Conservation (phyloP, 2,888 invertebrate genomes). For the Leistus spinibarbis region DNA sequence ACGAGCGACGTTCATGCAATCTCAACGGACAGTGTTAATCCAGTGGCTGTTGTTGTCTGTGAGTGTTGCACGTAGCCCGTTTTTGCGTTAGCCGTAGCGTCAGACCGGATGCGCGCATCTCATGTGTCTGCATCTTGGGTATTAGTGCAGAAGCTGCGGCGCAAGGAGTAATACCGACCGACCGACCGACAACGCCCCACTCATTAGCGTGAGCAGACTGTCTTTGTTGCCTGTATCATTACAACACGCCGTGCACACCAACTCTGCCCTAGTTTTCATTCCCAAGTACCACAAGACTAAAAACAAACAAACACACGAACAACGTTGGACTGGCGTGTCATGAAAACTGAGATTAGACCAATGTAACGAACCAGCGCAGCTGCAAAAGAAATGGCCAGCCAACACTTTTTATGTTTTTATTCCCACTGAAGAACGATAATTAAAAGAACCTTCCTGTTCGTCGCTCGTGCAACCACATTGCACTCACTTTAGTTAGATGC, state of each 20-base stretch:
- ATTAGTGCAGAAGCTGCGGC: background rate
- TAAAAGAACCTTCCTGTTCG: background rate
- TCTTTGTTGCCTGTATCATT: background rate
- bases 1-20: background rate
- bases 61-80: background rate
- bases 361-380: background rate
- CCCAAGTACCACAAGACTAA: background rate
- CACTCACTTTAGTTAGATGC: background rate
- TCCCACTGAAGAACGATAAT: background rate
- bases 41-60: background rate
- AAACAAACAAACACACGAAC: background rate
- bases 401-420: background rate
- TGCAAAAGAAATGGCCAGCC: background rate
- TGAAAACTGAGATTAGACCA: constrained; percentile 1
- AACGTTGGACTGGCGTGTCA: background rate
- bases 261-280: background rate
- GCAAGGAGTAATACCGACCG: background rate
- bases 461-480: background rate
- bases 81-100: background rate
- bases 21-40: background rate
- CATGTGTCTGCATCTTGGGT: background rate
- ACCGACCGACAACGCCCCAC: background rate
- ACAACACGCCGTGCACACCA: background rate
- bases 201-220: constrained; percentile 2
- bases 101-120: constrained; percentile 6